Conservation (phyloP, 2,888 invertebrate species). For the Limnephilus rhombicus region DNA sequence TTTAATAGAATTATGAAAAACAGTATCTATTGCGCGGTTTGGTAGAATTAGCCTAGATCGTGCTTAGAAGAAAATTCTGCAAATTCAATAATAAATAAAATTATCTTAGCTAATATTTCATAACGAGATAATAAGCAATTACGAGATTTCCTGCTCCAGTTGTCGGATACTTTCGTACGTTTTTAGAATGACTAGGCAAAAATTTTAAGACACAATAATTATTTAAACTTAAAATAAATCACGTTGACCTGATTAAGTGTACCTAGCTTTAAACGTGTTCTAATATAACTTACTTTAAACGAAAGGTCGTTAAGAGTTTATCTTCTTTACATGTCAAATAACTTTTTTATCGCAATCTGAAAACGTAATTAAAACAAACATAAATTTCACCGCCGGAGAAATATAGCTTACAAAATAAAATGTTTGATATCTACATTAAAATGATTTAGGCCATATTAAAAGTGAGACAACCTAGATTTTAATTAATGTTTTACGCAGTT, state of each 20-base stretch:
- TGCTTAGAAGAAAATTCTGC: too few species aligned
- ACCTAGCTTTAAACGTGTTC: background rate
- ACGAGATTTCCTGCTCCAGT: background rate
- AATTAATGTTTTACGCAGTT: background rate
- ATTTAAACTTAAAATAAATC: constrained; percentile 29
- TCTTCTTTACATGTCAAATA: constrained; percentile 17
- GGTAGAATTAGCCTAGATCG: too few species aligned
- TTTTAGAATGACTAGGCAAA: background rate
- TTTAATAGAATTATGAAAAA: too few species aligned
- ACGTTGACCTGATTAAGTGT: constrained; percentile 1
- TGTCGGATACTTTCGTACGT: background rate
- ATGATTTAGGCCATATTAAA: background rate
- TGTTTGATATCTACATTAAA: background rate
- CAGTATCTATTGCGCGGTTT: too few species aligned
- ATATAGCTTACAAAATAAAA: background rate
- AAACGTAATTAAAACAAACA: constrained; percentile 6
- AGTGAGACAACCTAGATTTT: background rate
- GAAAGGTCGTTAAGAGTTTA: constrained; percentile 6
- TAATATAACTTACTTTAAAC: background rate
- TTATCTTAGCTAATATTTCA: too few species aligned
- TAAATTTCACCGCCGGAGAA: background rate
- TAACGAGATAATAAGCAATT: too few species aligned
- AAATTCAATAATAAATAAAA: too few species aligned
- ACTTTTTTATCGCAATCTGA: constrained; percentile 9
- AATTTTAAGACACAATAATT: constrained; percentile 2